These are phyloP conservation scores for Crenichthys baileyi DNA, from an alignment of 2,797 vertebrate species.

Conservation along the genomic window DNA sequence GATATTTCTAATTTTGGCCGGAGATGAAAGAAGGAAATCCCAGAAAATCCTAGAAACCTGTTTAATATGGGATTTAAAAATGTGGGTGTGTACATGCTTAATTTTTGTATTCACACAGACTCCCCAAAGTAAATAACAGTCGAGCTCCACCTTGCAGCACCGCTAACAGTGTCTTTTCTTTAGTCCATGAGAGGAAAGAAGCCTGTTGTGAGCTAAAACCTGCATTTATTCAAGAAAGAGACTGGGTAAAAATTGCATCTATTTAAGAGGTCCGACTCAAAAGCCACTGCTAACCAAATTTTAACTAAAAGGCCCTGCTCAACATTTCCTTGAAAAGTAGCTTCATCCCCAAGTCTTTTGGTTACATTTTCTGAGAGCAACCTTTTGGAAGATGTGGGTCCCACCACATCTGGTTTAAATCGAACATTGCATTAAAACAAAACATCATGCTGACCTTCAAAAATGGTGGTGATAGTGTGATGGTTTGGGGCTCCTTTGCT, in stretches of 20 bases:
- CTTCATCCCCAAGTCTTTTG: neutral
- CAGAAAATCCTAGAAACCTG: too few relatives aligned
- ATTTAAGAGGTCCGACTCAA: neutral
- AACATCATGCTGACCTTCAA: too few relatives aligned
- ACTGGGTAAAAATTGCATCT: neutral
- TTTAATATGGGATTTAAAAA: too few relatives aligned
- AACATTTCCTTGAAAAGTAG: neutral
- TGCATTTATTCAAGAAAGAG: neutral
- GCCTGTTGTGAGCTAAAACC: neutral
- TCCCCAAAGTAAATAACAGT: slow-evolving; percentile 1
- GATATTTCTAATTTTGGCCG: too few relatives aligned
- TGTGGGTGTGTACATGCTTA: neutral
- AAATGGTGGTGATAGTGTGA: too few relatives aligned
- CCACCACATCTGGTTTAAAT: too few relatives aligned
- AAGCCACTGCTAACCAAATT: neutral
- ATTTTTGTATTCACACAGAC: neutral
- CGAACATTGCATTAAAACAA: too few relatives aligned
- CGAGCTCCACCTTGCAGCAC: slow-evolving; percentile 3
- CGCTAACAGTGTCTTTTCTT: neutral
- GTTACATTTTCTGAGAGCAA: neutral
- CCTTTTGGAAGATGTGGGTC: neutral
- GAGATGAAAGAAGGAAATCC: too few relatives aligned
- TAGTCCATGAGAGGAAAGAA: neutral
- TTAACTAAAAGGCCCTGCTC: neutral
- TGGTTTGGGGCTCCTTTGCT: neutral